phyloP scores from a whole-genome alignment of 2,888 invertebrate genomes.

The Drosophila hawaiiensis region DNA sequence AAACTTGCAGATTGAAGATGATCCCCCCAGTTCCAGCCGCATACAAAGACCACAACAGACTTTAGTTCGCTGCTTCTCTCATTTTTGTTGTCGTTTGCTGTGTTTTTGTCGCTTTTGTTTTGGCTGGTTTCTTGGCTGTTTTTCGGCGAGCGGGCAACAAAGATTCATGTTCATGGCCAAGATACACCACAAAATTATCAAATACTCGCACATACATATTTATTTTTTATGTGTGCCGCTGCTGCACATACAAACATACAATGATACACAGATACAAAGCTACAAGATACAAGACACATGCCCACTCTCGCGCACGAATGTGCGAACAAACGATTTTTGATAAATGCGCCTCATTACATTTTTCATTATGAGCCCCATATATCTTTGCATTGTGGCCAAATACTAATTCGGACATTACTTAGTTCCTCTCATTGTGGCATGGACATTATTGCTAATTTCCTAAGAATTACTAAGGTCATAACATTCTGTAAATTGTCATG shows the following conservation, averaged over 20 bases:
- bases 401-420: conserved; percentile 30
- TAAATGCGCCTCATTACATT: conserved; percentile 75
- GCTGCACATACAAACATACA: conserved; percentile 41
- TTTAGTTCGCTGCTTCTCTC: conserved; percentile 37
- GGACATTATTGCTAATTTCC: conserved; percentile 39
- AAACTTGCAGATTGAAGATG: conserved; percentile 53
- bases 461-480: conserved; percentile 7
- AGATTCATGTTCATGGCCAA: conserved; percentile 75
- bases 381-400: conserved; percentile 59
- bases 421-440: conserved; percentile 27
- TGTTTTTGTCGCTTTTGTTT: conserved; percentile 46
- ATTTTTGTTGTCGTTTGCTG: conserved; percentile 20
- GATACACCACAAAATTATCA: conserved; percentile 72
- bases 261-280: conserved; percentile 33
- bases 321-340: conserved; percentile 77
- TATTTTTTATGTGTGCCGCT: conserved; percentile 65
- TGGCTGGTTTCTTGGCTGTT: conserved; percentile 21
- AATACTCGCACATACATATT: conserved; percentile 61
- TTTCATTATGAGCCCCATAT: conserved; percentile 71
- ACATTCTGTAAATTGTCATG: conserved; percentile 19
- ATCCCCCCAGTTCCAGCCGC: conserved; percentile 55
- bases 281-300: conserved; percentile 52
- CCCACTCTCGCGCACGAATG: conserved; percentile 23
- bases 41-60: conserved; percentile 39
- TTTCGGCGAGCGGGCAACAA: conserved; percentile 43